phyloP scores from a whole-genome alignment of 1,140 invertebrate species.

The Eupristina koningsbergeri region DNA sequence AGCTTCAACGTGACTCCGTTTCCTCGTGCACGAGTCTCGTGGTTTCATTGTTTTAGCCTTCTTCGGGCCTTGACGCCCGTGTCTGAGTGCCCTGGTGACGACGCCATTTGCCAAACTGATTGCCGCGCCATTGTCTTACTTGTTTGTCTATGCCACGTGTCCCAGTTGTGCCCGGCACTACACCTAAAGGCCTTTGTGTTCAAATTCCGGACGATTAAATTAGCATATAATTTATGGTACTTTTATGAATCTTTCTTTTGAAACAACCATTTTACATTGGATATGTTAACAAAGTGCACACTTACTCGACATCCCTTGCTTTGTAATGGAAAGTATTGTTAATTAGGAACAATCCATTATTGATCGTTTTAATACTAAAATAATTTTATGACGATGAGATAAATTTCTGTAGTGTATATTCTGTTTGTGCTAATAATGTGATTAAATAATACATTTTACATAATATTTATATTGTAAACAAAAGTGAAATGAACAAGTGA shows the following conservation, averaged over 20 bases:
- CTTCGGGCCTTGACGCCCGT: neutral
- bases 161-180: neutral
- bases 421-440: too few species aligned
- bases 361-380: too few species aligned
- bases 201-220: neutral
- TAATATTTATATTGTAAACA: too few species aligned
- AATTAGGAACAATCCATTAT: too few species aligned
- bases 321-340: too few species aligned
- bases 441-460: neutral
- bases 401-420: neutral
- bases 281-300: too few species aligned
- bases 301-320: too few species aligned
- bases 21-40: constrained; percentile 20
- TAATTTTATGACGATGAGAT: neutral
- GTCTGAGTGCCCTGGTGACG: neutral
- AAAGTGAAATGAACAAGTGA: neutral
- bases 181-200: neutral
- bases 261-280: neutral
- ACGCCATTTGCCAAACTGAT: constrained; percentile 34
- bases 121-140: constrained; percentile 12
- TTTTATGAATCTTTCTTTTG: neutral
- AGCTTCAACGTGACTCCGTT: constrained; percentile 14
- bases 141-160: neutral
- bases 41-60: neutral
- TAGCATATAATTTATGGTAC: neutral